Percentiles rank a stretch among this genome's conserved stretches.
Evolutionary conservation across 2,113 vertebrate genomes (phyloP).

Genomic region (Bubalus kerabau): DNA sequence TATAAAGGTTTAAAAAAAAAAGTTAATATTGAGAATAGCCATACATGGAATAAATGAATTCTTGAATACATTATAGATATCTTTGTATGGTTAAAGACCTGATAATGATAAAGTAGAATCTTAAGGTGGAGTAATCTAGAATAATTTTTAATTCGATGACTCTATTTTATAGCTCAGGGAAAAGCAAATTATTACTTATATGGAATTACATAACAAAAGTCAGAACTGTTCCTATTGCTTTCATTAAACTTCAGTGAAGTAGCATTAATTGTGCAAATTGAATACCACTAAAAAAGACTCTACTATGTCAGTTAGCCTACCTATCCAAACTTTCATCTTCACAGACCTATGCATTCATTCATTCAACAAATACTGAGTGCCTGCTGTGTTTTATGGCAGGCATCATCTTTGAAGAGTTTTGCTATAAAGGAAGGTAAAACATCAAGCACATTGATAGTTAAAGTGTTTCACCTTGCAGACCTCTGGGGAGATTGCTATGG

Average conservation of each 20-base stretch:
- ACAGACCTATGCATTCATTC: not conserved
- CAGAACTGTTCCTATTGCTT: constrained; percentile 6
- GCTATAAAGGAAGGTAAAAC: constrained; percentile 41
- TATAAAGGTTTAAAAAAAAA: not conserved
- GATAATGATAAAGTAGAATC: not conserved
- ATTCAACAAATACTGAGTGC: constrained; percentile 13
- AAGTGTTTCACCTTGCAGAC: constrained; percentile 65
- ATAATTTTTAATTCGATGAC: constrained; percentile 17
- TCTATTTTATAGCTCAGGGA: not conserved
- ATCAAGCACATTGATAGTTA: constrained; percentile 59
- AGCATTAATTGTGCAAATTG: not conserved
- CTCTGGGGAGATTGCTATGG: constrained; percentile 65
- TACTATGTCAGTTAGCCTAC: not conserved
- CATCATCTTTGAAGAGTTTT: constrained; percentile 34
- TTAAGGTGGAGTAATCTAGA: not conserved
- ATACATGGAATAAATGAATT: not conserved
- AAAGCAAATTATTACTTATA: not conserved
- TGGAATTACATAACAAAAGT: not conserved
- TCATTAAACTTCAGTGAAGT: not conserved
- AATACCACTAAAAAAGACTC: not conserved
- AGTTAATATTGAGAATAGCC: constrained; percentile 21
- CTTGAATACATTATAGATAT: not conserved
- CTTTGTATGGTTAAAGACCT: not conserved
- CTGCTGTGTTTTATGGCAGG: constrained; percentile 32
- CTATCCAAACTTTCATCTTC: not conserved